Base-by-base conservation (phyloP, 92 coral and sea anemone species). In the Parazoanthus darwini region DNA sequence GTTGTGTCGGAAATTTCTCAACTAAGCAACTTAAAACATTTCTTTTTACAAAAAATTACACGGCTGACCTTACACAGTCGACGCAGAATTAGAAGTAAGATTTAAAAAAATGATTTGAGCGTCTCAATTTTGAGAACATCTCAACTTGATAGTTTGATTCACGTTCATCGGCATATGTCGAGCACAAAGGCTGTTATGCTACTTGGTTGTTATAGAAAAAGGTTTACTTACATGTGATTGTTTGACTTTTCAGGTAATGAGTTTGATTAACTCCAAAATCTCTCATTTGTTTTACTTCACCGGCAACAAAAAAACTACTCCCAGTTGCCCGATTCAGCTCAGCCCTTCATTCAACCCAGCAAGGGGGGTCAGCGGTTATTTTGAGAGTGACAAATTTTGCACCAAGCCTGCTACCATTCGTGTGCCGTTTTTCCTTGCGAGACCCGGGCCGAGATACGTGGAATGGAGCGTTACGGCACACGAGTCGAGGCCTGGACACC, bases 401-500 rank as follows among this genome's bases (percentile, higher is more conserved):
- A 79, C 89, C 44, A 67, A 14, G 0, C 93, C 96, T 23, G 90
- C 94, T 26, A 33, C 11, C 15, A 92, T 95, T 84, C 56, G 66
- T 23, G 89, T 96, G 11, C 98, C 98, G 16, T 96, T 96, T 90
- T 96, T 96, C 86, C 80, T 93, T 78, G 93, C 95, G 82, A 96
- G 90, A 77, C 91, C 93, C 6, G 98, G 98, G 77, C 98, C 98
- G 8, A 92, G 74, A 86, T 92, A 93, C 74, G 92, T 92, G 56
- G 98, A 95, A 73, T 95, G 94, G 96, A 93, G 94, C 39, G 93
- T 96, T 39, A 93, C 96, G 56, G 98, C 96, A 6, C 98, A 96
- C 89, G 98, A 96, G 89, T 92, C 96, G 35, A 88, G 93, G 77
- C 98, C 98, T 74, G 98, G 98, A 16, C 98, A 96, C 88, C 95